Percentiles rank a stretch among this genome's conserved stretches.
Evolutionary conservation across 1,140 invertebrate genomes (phyloP).

Genomic region (Elymnias hypermnestra): DNA sequence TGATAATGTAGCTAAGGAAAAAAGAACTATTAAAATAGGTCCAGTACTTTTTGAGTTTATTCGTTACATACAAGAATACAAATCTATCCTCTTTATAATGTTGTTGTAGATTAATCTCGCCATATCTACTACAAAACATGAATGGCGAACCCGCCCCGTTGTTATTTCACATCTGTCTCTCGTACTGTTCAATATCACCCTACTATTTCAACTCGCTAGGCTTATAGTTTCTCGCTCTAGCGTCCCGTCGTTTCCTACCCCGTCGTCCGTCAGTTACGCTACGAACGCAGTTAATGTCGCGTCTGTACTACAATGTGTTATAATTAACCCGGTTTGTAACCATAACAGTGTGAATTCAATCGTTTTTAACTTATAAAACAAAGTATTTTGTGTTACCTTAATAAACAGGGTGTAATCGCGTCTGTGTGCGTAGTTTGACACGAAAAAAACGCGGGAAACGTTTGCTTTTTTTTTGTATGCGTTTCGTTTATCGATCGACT

Average conservation of each 20-base stretch:
- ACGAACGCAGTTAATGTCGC: conserved; percentile 45
- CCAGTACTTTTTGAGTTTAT: too few relatives aligned
- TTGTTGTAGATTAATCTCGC: too few relatives aligned
- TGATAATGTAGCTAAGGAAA: too few relatives aligned
- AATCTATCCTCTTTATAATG: too few relatives aligned
- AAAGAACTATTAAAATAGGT: too few relatives aligned
- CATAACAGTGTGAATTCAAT: conserved; percentile 13
- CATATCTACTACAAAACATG: too few relatives aligned
- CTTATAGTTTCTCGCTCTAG: conserved; percentile 57
- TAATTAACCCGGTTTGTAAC: conserved; percentile 23
- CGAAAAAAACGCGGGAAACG: conserved; percentile 50
- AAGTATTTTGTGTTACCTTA: conserved; percentile 12
- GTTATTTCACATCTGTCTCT: conserved; percentile 37
- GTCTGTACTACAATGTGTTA: conserved; percentile 34
- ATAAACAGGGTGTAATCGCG: conserved; percentile 5
- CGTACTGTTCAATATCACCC: conserved; percentile 36
- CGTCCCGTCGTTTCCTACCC: conserved; percentile 43
- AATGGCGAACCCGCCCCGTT: conserved; percentile 49
- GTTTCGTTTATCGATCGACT: conserved; percentile 54
- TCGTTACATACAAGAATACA: too few relatives aligned
- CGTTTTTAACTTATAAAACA: conserved; percentile 1
- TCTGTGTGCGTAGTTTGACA: conserved; percentile 16
- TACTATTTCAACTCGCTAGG: conserved; percentile 55
- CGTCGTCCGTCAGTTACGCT: conserved; percentile 48
- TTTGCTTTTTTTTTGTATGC: conserved; percentile 31